Evolutionary conservation across 2,113 vertebrate species (phyloP).

Genomic region (Ovis aries): DNA sequence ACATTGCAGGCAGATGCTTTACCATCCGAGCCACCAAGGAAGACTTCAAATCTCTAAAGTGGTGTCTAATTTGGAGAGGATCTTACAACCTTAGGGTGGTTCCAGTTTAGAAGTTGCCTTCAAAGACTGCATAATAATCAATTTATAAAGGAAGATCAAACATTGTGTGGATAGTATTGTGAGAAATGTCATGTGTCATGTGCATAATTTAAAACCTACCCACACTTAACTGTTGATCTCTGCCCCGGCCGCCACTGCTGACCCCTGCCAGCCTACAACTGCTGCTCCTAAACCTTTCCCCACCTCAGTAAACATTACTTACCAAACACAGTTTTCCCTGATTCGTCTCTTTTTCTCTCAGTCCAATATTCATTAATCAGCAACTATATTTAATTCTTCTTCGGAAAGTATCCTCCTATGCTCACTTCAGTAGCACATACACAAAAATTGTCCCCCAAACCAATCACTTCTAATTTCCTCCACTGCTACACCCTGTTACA

Average conservation of each 20-base stretch:
- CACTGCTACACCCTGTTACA: not conserved
- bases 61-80: not conserved
- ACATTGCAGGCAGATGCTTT: too few relatives aligned
- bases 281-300: not conserved
- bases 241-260: not conserved
- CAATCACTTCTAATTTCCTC: not conserved
- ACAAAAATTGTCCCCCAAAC: not conserved
- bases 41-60: not conserved
- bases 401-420: not conserved
- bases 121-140: not conserved
- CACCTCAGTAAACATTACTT: not conserved
- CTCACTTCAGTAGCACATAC: not conserved
- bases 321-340: not conserved
- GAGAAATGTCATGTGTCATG: not conserved
- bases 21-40: too few relatives aligned
- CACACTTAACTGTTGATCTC: not conserved
- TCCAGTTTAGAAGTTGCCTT: not conserved
- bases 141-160: not conserved
- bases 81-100: not conserved
- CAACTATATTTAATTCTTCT: not conserved
- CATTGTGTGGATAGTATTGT: not conserved
- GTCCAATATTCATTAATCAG: not conserved
- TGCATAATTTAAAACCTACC: not conserved
- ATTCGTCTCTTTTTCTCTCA: not conserved
- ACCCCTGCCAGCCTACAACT: not conserved